A percentile compares a stretch with the other conserved stretches of the same genome.
phyloP scores from a whole-genome alignment of 2,797 vertebrate genomes.

The Triplophysa yarkandensis region DNA sequence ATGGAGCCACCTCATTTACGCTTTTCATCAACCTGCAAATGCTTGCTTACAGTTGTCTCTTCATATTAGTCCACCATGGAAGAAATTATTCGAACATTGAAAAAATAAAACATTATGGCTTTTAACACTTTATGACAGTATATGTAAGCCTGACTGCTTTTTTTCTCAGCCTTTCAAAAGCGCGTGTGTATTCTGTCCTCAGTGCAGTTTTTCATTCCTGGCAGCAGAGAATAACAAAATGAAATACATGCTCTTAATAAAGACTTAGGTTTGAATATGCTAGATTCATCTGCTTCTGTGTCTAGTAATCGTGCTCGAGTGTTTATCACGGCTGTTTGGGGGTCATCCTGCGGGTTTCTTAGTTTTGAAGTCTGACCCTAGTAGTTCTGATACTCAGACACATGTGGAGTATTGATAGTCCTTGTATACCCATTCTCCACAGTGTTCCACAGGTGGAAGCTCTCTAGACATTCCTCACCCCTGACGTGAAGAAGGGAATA shows the following conservation, averaged over 20 bases:
- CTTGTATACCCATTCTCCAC: constrained; percentile 54
- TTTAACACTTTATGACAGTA: constrained; percentile 1
- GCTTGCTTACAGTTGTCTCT: background rate
- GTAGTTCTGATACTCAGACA: constrained; percentile 33
- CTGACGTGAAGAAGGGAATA: constrained; percentile 51
- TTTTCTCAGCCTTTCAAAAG: constrained; percentile 14
- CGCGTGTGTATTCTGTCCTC: background rate
- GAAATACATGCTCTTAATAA: constrained; percentile 44
- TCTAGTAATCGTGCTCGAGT: constrained; percentile 35
- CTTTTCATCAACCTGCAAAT: background rate
- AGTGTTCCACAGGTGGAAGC: constrained; percentile 52
- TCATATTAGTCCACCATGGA: background rate
- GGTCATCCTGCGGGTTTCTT: constrained; percentile 39
- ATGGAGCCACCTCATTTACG: background rate
- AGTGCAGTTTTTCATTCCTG: constrained; percentile 14
- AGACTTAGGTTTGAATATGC: constrained; percentile 23
- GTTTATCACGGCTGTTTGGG: constrained; percentile 40
- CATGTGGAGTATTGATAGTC: constrained; percentile 46
- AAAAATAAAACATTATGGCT: background rate
- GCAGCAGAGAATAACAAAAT: constrained; percentile 18
- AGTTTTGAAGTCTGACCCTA: constrained; percentile 9
- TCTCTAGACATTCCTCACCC: constrained; percentile 51
- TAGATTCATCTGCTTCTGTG: constrained; percentile 21
- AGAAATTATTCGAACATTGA: background rate
- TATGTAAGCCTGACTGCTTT: constrained; percentile 1